A percentile compares a stretch with the other conserved stretches of the same genome.
phyloP scores from a whole-genome alignment of 2,113 vertebrate species.

The Acrocephalus arundinaceus region DNA sequence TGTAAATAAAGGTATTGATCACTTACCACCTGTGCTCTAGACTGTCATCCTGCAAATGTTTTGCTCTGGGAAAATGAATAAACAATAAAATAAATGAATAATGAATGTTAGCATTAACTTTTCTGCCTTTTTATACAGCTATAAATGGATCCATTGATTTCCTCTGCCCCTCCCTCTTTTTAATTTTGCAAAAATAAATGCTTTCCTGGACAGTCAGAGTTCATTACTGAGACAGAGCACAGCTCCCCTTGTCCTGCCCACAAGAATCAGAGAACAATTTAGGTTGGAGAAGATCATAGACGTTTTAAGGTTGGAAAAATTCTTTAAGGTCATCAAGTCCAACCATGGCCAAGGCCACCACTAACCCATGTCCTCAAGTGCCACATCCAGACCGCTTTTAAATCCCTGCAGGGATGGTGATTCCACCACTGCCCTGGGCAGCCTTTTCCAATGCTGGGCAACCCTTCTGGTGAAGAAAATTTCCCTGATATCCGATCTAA shows the following conservation, averaged over 20 bases:
- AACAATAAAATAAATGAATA: neutral
- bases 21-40: neutral
- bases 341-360: neutral
- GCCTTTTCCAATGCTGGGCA: neutral
- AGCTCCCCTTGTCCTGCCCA: constrained; percentile 24
- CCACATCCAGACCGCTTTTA: neutral
- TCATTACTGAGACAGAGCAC: constrained; percentile 57
- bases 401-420: neutral
- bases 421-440: neutral
- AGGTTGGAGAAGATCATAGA: neutral
- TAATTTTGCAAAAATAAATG: constrained; percentile 60
- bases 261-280: neutral
- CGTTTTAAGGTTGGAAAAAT: neutral
- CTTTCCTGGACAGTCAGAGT: constrained; percentile 62
- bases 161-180: neutral
- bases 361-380: neutral
- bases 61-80: constrained; percentile 4
- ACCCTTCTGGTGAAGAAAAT: neutral
- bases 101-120: constrained; percentile 23
- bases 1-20: neutral
- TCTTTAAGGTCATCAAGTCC: neutral
- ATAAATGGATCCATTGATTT: constrained; percentile 24
- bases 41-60: neutral
- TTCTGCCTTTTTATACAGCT: neutral
- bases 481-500: neutral